phyloP scores from a whole-genome alignment of 2,888 invertebrate genomes.

The Neuroscelio doddi region DNA sequence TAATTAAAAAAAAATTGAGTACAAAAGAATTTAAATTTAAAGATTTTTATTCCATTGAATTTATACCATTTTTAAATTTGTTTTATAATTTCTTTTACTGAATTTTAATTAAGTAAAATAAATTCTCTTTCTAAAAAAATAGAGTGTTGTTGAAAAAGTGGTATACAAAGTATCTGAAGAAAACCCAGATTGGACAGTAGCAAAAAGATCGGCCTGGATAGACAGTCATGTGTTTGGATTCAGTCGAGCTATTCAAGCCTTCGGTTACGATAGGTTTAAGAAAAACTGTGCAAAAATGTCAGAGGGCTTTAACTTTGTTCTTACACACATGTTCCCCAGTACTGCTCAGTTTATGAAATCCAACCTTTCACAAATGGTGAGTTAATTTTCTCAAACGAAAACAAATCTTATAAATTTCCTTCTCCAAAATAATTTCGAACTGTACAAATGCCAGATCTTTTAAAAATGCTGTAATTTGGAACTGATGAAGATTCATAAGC shows the following conservation, averaged over 20 bases:
- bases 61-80: constrained; percentile 12
- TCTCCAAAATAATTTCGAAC: not conserved
- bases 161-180: constrained; percentile 84
- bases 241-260: constrained; percentile 89
- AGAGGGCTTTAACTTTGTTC: constrained; percentile 87
- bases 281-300: constrained; percentile 89
- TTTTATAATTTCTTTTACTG: constrained; percentile 25
- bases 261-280: constrained; percentile 91
- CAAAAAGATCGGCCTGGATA: constrained; percentile 89
- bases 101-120: too few species aligned
- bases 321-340: constrained; percentile 81
- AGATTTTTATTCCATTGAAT: constrained; percentile 7
- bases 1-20: not conserved
- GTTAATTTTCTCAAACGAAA: not conserved
- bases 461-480: constrained; percentile 13
- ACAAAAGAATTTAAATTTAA: not conserved
- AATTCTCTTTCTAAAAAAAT: too few species aligned
- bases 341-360: constrained; percentile 68
- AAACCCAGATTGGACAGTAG: constrained; percentile 82
- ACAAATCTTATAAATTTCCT: not conserved
- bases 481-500: constrained; percentile 6
- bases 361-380: constrained; percentile 59
- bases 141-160: constrained; percentile 94
- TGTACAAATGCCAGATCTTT: constrained; percentile 6
- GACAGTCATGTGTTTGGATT: constrained; percentile 92